Evolutionary conservation across 2,797 vertebrate species (phyloP).

Genomic region (Sebastes steindachneri): DNA sequence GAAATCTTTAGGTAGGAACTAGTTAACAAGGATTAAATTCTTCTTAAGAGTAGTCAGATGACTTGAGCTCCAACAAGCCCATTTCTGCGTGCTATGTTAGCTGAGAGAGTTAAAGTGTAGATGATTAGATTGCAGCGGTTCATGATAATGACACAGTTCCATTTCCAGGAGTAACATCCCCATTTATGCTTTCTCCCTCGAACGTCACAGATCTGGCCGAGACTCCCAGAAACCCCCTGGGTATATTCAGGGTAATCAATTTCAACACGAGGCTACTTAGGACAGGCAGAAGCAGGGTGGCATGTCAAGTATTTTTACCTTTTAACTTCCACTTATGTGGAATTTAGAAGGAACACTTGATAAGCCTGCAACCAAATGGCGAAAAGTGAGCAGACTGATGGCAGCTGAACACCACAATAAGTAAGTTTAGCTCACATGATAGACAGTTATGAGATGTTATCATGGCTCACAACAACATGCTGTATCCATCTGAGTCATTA

Average conservation of each 20-base stretch:
- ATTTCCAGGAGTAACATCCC: constrained; percentile 35
- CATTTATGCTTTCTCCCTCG: constrained; percentile 35
- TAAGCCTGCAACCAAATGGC: constrained; percentile 2
- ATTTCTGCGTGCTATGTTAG: constrained; percentile 69
- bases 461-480: constrained; percentile 21
- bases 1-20: neutral
- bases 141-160: constrained; percentile 44
- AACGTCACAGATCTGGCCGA: constrained; percentile 41
- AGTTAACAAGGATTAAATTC: constrained; percentile 26
- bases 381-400: constrained; percentile 8
- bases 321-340: neutral
- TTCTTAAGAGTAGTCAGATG: constrained; percentile 41
- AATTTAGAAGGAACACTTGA: constrained; percentile 6
- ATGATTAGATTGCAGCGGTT: constrained; percentile 52
- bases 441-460: neutral
- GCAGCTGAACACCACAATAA: neutral
- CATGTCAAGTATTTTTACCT: neutral
- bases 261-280: constrained; percentile 3
- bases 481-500: constrained; percentile 35
- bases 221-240: neutral
- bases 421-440: constrained; percentile 16
- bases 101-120: constrained; percentile 71
- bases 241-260: constrained; percentile 3
- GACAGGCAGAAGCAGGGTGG: neutral
- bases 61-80: constrained; percentile 33